Evolutionary conservation across 2,888 invertebrate species (phyloP).

Genomic region (Coelopa pilipes): DNA sequence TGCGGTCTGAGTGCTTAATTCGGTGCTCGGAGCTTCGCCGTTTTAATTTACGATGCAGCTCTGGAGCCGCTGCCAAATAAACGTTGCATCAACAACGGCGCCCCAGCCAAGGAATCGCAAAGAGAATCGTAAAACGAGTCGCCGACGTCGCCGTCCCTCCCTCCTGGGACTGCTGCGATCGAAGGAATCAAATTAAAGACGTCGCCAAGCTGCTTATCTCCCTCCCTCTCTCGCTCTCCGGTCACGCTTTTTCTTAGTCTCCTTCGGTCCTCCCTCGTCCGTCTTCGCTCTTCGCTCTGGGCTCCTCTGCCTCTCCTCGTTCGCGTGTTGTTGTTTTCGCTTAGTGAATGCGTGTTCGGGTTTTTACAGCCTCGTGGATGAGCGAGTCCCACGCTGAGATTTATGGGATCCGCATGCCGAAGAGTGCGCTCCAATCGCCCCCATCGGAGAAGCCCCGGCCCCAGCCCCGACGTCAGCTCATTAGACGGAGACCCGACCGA

Average conservation of each 20-base stretch:
- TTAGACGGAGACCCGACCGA: too few relatives aligned
- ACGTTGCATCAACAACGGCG: conserved; percentile 26
- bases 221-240: background rate
- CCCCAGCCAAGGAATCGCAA: background rate
- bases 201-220: conserved; percentile 21
- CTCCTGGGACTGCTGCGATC: too few relatives aligned
- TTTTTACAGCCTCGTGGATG: too few relatives aligned
- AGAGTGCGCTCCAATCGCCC: too few relatives aligned
- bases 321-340: background rate
- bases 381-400: too few relatives aligned
- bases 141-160: background rate
- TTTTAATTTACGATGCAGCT: conserved; percentile 25
- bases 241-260: background rate
- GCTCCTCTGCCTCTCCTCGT: background rate
- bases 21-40: background rate
- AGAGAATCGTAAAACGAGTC: background rate
- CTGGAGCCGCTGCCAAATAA: conserved; percentile 22
- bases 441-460: too few relatives aligned
- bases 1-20: conserved; percentile 9
- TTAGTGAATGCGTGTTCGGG: background rate
- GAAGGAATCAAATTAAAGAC: conserved; percentile 4
- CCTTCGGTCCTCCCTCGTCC: background rate
- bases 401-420: too few relatives aligned
- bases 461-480: too few relatives aligned
- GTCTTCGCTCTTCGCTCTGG: too few relatives aligned